phyloP scores from a whole-genome alignment of 2,888 invertebrate genomes.

The Zygogramma bicolorata region DNA sequence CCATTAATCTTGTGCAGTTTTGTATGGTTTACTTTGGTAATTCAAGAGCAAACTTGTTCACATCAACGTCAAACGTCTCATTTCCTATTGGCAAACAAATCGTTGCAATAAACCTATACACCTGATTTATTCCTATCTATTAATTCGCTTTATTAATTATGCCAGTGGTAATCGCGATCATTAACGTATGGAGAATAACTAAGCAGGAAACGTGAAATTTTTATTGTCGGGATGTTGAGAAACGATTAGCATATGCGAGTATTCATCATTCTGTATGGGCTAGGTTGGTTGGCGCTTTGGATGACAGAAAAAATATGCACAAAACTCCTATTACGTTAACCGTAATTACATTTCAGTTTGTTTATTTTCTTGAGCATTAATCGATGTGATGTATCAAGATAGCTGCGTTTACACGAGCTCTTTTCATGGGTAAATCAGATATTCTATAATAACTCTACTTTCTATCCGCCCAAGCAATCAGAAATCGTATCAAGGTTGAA shows the following conservation, averaged over 20 bases:
- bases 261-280: not conserved
- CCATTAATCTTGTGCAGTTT: no score
- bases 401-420: not conserved
- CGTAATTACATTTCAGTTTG: not conserved
- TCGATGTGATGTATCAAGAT: not conserved
- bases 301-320: not conserved
- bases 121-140: not conserved
- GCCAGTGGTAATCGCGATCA: not conserved
- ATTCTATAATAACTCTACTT: no score
- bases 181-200: not conserved
- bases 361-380: not conserved
- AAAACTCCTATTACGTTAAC: not conserved
- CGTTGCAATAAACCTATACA: not conserved
- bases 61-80: not conserved
- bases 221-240: not conserved
- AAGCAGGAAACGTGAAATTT: constrained; percentile 1
- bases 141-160: constrained; percentile 4
- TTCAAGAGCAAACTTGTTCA: no score
- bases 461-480: no score
- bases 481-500: no score
- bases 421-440: no score
- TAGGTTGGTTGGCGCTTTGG: not conserved
- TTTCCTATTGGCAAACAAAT: not conserved
- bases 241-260: not conserved
- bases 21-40: no score